Percentiles rank a stretch among this genome's conserved stretches.
These are phyloP conservation scores for Chelonoidis abingdonii DNA, from an alignment of 2,113 vertebrate genomes.

Conservation along the genomic window DNA sequence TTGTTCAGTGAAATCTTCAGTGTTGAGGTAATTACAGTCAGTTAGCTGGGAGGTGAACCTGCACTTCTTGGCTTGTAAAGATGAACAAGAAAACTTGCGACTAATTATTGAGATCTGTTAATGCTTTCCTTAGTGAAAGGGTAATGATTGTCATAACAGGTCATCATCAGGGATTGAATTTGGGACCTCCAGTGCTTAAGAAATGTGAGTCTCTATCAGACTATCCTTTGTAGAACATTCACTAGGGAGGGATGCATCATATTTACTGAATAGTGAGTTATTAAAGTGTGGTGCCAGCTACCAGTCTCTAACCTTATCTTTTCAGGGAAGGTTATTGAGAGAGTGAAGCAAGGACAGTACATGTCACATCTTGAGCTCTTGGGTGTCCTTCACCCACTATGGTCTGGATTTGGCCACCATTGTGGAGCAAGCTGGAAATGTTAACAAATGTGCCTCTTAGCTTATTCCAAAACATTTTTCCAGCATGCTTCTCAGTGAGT, in stretches of 20 bases:
- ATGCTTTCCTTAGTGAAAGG: background rate
- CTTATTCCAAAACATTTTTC: background rate
- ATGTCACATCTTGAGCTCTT: background rate
- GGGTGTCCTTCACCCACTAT: background rate
- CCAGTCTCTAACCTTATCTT: background rate
- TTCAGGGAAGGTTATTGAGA: background rate
- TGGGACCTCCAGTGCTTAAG: background rate
- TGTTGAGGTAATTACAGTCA: background rate
- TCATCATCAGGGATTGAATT: background rate
- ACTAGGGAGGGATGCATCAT: background rate
- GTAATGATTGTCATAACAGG: background rate
- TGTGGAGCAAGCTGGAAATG: background rate
- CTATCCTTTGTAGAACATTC: background rate
- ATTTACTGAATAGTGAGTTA: background rate
- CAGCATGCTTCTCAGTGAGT: background rate
- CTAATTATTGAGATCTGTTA: background rate
- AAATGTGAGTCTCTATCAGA: background rate
- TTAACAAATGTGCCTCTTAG: background rate
- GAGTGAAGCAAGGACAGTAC: background rate
- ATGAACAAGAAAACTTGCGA: background rate
- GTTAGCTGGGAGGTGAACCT: background rate
- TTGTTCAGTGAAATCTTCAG: background rate
- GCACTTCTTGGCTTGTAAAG: background rate
- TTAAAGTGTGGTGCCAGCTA: background rate
- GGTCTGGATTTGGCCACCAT: background rate